Evolutionary conservation across 2,113 vertebrate species (phyloP), one percentile per base, ranked within the genome.

Genomic region (Bostrychus sinensis): DNA sequence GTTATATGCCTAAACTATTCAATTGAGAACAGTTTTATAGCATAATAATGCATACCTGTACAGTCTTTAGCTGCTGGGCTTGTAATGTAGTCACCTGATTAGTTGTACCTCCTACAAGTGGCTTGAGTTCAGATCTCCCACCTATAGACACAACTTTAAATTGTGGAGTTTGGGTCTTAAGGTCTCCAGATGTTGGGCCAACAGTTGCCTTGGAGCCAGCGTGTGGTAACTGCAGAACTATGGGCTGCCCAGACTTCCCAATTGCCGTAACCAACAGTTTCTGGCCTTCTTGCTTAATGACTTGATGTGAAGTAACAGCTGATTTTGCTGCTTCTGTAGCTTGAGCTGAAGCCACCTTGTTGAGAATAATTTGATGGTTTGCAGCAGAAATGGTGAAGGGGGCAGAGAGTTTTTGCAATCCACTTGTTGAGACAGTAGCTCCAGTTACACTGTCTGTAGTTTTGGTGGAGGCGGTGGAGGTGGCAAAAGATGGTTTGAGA

Each of bases 291-390:
- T 93, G 95, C 66, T 97, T 97, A 82, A 97, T 91, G 78, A 93
- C 77, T 78, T 95, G 94, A 54, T 89, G 89, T 39, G 84, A 80
- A 45, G 86, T n/a, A 1, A 83, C 86, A 65, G 84, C 74, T 9
- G 86, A 45, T 89, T 94, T 95, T 48, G 93, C 94, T 56, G 94
- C 90, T 34, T 98, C 96, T 0, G 92, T 82, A 34, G 83, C 84
- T 5, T 91, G 85, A 3, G 93, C 80, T 66, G 94, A 90, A 13
- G 93, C 92, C 89, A 94, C 91, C 88, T 94, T 98, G 87, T 97
- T 99, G 76, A 98, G 92, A 80, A 98, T 94, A 71, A 99, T 94
- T 82, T 97, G 96, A 81, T 95, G 96, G 86, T 95, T 97, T 70
- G 93, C 91, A 4, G 95, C 88, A 14, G 95, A 93, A 77, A 96